Conservation (phyloP, 2,113 vertebrate genomes). For the Dryoscopus gambensis region DNA sequence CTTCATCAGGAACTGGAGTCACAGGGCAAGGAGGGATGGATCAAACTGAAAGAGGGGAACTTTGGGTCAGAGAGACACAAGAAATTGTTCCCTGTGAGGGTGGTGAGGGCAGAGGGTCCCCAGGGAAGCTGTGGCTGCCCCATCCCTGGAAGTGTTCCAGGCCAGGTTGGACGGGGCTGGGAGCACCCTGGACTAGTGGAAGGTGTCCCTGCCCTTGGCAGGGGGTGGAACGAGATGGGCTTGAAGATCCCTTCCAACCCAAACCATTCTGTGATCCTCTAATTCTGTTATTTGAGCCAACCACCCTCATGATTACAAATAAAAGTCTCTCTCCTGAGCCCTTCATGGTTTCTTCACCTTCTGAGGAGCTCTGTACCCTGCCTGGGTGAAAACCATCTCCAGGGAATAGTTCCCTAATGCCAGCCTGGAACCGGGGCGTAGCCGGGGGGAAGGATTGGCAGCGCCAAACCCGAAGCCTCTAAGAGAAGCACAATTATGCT, state of each 20-base stretch:
- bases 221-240: accelerated
- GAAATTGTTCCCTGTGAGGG: neutral
- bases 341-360: neutral
- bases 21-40: neutral
- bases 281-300: neutral
- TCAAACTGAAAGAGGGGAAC: neutral
- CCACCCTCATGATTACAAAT: neutral
- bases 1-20: neutral
- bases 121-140: neutral
- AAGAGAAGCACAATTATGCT: conserved; percentile 2
- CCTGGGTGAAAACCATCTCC: neutral
- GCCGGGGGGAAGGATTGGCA: neutral
- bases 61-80: neutral
- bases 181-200: accelerated
- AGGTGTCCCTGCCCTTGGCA: neutral
- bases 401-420: neutral
- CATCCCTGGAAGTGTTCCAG: neutral
- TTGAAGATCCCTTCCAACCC: neutral
- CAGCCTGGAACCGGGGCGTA: neutral
- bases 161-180: accelerated
- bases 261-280: neutral
- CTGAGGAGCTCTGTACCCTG: neutral
- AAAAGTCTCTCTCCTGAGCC: neutral
- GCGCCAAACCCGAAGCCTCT: neutral
- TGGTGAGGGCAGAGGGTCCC: accelerated